Evolutionary conservation across 1,140 invertebrate genomes (phyloP).

Genomic region (Maconellicoccus hirsutus): DNA sequence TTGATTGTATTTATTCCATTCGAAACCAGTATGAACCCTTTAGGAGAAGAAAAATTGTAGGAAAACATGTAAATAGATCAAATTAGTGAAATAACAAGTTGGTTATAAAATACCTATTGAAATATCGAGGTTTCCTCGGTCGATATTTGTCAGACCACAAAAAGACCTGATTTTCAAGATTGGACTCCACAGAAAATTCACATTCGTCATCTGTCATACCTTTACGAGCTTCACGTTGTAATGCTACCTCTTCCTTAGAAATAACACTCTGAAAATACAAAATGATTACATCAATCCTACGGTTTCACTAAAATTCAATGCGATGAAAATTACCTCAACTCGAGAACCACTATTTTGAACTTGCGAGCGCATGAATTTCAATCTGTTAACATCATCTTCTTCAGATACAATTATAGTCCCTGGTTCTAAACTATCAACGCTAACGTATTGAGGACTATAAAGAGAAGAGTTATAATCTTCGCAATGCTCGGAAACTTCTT

Average conservation of each 20-base stretch:
- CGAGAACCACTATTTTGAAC: constrained; percentile 44
- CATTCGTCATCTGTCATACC: constrained; percentile 83
- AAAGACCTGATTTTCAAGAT: constrained; percentile 74
- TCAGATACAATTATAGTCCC: constrained; percentile 67
- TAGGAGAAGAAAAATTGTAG: no score
- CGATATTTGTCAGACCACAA: constrained; percentile 97
- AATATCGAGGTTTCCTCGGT: constrained; percentile 93
- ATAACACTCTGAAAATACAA: constrained; percentile 37
- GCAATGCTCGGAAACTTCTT: constrained; percentile 6
- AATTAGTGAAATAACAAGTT: not conserved
- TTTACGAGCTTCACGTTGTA: constrained; percentile 69
- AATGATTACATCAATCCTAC: not conserved
- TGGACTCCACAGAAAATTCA: constrained; percentile 82
- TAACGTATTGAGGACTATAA: constrained; percentile 71
- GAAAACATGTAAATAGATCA: not conserved
- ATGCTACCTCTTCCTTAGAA: constrained; percentile 45
- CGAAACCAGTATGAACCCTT: constrained; percentile 86
- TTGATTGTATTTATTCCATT: constrained; percentile 99
- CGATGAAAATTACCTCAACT: constrained; percentile 34
- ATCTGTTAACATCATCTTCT: constrained; percentile 61
- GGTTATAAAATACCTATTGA: constrained; percentile 55
- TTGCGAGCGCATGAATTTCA: constrained; percentile 58
- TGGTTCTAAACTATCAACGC: constrained; percentile 58
- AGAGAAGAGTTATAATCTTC: constrained; percentile 62
- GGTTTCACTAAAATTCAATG: not conserved